Base-by-base conservation (phyloP, 2,113 vertebrate genomes). In the Chunga burmeisteri region DNA sequence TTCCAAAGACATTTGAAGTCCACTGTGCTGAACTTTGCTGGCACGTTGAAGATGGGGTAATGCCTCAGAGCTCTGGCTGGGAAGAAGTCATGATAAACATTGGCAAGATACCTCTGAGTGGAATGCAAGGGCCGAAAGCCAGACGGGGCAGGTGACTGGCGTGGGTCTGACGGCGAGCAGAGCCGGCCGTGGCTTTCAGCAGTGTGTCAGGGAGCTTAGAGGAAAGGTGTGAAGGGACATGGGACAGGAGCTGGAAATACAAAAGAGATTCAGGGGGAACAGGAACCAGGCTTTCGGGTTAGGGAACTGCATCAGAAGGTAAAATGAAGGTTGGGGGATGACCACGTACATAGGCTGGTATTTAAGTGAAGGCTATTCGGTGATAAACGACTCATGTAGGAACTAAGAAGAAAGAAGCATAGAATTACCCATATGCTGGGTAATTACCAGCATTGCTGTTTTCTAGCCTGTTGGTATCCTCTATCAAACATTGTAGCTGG, bases 141-240 rank as follows among this genome's bases (percentile, higher is more conserved):
- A 85, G 58, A 7, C 0, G 1, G 58, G 44, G 22, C 0, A 0
- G 59, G 53, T 1, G 7, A 10, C 19, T 47, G 65, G 53, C 0
- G 0, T 20, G 59, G 46, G 34, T 12, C 65, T 38, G 74, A 44
- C 30, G 32, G n/a, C 77, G 66, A 86, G n/a, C 71, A 32, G 55
- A 70, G 44, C 23, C 61, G 32, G 88, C 23, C 13, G 44, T 3
- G 12, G 70, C 40, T 73, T 50, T 85, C 5, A 0, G 75, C 14
- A 13, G 16, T 0, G 0, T 25, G 47, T 47, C 12, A 2, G n/a
- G 30, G 53, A 70, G 11, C 11, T 21, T 9, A 49, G 61, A 26
- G 49, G 38, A 34, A 23, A 58, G 27, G 40, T n/a, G 46, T n/a
- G 77, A 81, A 34, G 13, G 27, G 61, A 70, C 55, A 59, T 3